These are phyloP conservation scores for Dromius quadrimaculatus DNA, from an alignment of 2,888 invertebrate species.

Conservation along the genomic window DNA sequence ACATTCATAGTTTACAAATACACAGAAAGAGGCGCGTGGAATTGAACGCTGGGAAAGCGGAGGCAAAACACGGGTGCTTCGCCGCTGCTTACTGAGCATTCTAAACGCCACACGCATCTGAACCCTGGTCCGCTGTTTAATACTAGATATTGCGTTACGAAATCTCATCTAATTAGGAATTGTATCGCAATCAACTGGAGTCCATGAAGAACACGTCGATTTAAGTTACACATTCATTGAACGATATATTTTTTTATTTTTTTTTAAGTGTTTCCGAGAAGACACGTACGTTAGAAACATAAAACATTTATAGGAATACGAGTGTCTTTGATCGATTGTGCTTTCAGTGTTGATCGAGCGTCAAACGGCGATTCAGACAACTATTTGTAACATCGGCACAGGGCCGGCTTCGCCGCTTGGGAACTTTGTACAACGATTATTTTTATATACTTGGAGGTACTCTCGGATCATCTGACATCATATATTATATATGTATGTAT, in stretches of 20 bases:
- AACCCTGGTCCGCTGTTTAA: conserved; percentile 64
- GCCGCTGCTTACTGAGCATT: too few relatives aligned
- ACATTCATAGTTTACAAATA: conserved; percentile 50
- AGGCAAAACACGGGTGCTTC: too few relatives aligned
- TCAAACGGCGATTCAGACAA: neutral
- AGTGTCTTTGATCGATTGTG: conserved; percentile 46
- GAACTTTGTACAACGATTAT: conserved; percentile 38
- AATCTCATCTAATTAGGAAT: conserved; percentile 43
- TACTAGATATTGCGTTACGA: conserved; percentile 48
- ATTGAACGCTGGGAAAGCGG: neutral
- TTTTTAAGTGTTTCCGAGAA: conserved; percentile 43
- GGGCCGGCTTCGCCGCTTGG: neutral
- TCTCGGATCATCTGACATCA: conserved; percentile 47
- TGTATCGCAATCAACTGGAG: conserved; percentile 29
- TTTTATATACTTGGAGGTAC: conserved; percentile 42
- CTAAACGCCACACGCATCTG: conserved; percentile 1
- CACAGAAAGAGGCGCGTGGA: conserved; percentile 36
- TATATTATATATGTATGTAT: conserved; percentile 44
- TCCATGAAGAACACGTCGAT: conserved; percentile 39
- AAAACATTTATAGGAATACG: conserved; percentile 49
- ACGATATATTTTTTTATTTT: conserved; percentile 44
- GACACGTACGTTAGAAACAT: conserved; percentile 50
- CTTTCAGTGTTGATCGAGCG: conserved; percentile 22
- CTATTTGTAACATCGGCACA: too few relatives aligned
- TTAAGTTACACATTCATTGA: conserved; percentile 49